Percentiles rank a stretch among this genome's conserved stretches.
phyloP scores from a whole-genome alignment of 2,888 invertebrate species.

The Euplagia quadripunctaria region DNA sequence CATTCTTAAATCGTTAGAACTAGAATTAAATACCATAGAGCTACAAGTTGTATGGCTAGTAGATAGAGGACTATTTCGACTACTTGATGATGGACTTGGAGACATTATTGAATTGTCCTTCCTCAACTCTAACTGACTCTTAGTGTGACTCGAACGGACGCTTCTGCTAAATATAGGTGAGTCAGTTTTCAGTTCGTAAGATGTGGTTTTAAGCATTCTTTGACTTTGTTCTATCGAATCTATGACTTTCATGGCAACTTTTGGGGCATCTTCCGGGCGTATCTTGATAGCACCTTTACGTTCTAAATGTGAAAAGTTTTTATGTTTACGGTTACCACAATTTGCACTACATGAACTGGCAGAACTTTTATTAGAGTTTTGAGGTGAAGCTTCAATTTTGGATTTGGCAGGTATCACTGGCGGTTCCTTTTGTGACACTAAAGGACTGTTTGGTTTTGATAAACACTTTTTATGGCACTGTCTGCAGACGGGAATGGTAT shows the following conservation, averaged over 20 bases:
- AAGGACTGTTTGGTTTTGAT: conserved; percentile 85
- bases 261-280: conserved; percentile 83
- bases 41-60: conserved; percentile 86
- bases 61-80: conserved; percentile 84
- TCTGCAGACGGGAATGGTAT: conserved; percentile 91
- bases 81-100: conserved; percentile 82
- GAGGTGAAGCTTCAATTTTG: conserved; percentile 76
- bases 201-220: conserved; percentile 83
- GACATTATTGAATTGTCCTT: conserved; percentile 79
- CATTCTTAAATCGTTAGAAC: conserved; percentile 83
- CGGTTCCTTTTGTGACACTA: conserved; percentile 81
- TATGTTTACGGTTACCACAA: conserved; percentile 77
- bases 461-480: conserved; percentile 93
- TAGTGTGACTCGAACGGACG: conserved; percentile 70
- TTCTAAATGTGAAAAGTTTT: conserved; percentile 77
- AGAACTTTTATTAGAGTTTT: conserved; percentile 79
- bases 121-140: conserved; percentile 79
- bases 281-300: conserved; percentile 83
- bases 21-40: conserved; percentile 86
- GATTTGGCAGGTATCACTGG: conserved; percentile 67
- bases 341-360: conserved; percentile 78
- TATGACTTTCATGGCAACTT: conserved; percentile 81
- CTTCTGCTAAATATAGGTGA: conserved; percentile 77
- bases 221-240: conserved; percentile 85
- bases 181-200: conserved; percentile 82